Evolutionary conservation across 2,113 vertebrate species (phyloP).

Genomic region (Dipodomys ordii): DNA sequence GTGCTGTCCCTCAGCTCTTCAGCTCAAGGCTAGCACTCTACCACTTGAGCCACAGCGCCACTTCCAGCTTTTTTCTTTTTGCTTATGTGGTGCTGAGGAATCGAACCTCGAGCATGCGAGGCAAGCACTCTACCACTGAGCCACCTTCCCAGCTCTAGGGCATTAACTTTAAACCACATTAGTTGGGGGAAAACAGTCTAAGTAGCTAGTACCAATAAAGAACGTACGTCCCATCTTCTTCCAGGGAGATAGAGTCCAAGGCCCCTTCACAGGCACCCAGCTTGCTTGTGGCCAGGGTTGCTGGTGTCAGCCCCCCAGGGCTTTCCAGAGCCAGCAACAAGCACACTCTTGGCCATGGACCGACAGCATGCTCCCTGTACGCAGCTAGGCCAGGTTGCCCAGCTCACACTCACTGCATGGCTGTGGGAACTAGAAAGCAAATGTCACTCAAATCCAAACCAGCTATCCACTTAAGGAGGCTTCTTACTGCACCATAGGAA

Average conservation of each 20-base stretch:
- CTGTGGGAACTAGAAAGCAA: neutral
- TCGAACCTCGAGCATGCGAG: no score
- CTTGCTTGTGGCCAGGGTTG: neutral
- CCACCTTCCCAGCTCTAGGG: neutral
- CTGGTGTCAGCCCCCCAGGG: neutral
- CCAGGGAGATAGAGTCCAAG: neutral
- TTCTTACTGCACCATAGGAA: slow-evolving; percentile 17
- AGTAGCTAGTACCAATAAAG: neutral
- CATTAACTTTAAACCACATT: neutral
- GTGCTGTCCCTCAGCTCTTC: no score
- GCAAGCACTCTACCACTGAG: no score
- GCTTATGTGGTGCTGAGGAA: no score
- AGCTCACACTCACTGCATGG: neutral
- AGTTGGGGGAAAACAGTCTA: neutral
- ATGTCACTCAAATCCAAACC: neutral
- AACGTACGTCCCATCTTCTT: neutral
- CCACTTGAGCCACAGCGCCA: no score
- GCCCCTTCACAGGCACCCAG: neutral
- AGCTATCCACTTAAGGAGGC: neutral
- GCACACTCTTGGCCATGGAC: neutral
- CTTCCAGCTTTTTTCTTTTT: no score
- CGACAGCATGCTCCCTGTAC: neutral
- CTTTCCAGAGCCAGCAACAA: neutral
- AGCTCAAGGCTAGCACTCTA: no score
- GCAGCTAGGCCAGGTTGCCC: neutral